Evolutionary conservation across 2,797 vertebrate species (phyloP), one percentile per base, ranked within the genome.

Genomic region (Halcyon chelicuti): DNA sequence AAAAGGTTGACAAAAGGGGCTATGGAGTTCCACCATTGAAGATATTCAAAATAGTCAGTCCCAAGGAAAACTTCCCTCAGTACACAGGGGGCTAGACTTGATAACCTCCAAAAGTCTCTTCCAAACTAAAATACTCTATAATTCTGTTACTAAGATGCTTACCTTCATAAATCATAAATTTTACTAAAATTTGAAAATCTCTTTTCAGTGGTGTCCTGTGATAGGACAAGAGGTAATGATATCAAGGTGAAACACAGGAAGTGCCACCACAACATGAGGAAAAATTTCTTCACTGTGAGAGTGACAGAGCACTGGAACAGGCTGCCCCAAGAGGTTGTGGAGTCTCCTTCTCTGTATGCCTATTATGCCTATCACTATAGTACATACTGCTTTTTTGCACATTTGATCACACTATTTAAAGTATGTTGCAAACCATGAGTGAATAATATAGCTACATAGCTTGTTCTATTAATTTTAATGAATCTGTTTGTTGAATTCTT

Each of bases 81-180:
- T 54, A 31, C 57, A 26, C 14, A 79, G 71, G 8, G 17, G 20
- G 6, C 22, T 73, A 19, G 44, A 61, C 47, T 52, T 74, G 16
- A 15, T 51, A 82, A 55, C 28, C 15, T 77, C 25, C 63, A 54
- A 44, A 75, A 13, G 55, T 63, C 37, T 74, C 42, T 63, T 79
- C 42, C 62, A 54, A 74, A 44, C 4, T 13, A 44, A 44, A 67
- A 7, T 44, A 20, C 57, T 65, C 17, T 57, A 10, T 47, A 60
- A 61, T 79, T 72, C 33, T 26, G 7, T 60, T 78, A 96, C 83
- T 91, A 92, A 92, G 79, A 66, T 67, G 57, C 25, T 91, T 92
- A 86, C 73, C 81, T 92, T 93, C 74, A 90, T 73, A 86, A 97
- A 94, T 80, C 35, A 77, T 46, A 84, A 54, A 83, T 95, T 81